Evolutionary conservation across 2,113 vertebrate genomes (phyloP).

Genomic region (Peromyscus californicus): DNA sequence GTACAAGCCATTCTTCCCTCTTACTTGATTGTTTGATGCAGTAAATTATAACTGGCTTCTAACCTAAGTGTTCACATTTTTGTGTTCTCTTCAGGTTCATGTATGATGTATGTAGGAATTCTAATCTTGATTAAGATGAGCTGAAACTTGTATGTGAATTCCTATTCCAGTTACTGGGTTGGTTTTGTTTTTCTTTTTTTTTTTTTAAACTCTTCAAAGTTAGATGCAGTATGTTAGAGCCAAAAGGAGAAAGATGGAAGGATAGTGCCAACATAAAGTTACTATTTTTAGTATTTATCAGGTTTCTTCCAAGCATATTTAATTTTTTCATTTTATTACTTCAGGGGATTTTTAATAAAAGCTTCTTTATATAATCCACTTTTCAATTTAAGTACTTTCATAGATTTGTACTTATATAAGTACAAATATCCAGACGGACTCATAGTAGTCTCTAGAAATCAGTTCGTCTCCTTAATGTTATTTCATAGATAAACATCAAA

Average conservation of each 20-base stretch:
- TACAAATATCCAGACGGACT: slow-evolving; percentile 26
- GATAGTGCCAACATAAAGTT: not conserved
- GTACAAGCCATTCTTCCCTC: not conserved
- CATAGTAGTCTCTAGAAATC: not conserved
- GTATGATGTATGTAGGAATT: not conserved
- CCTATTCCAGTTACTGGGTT: not conserved
- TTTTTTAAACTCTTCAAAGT: not conserved
- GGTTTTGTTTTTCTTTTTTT: not conserved
- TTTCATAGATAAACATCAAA: slow-evolving; percentile 25
- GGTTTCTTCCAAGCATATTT: slow-evolving; percentile 10
- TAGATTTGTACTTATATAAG: slow-evolving; percentile 19
- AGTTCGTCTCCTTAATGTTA: not conserved
- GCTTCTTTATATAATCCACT: slow-evolving; percentile 20
- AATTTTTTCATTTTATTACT: slow-evolving; percentile 40
- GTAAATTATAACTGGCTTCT: not conserved
- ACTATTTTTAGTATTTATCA: not conserved
- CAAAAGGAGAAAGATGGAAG: not conserved
- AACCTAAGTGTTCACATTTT: not conserved
- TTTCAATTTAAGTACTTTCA: not conserved
- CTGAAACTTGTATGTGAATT: not conserved
- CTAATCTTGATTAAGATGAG: not conserved
- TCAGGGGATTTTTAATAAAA: slow-evolving; percentile 15
- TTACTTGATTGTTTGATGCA: not conserved
- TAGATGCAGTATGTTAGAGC: not conserved
- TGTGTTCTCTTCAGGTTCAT: not conserved